Conservation (phyloP, 2,113 vertebrate genomes). For the Phainopepla nitens region DNA sequence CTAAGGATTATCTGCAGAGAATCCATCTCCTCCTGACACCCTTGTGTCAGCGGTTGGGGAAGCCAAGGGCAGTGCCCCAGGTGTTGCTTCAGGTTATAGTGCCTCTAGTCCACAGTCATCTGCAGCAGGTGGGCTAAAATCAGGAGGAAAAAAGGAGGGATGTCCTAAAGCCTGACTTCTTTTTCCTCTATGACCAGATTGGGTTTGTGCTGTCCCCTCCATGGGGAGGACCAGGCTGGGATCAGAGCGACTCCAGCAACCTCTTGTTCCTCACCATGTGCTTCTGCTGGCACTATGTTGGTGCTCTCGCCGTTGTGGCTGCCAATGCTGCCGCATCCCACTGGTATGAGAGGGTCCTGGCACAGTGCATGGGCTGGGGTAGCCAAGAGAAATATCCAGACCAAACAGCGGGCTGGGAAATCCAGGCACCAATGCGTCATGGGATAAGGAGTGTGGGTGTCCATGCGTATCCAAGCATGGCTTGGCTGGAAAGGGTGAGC, state of each 20-base stretch:
- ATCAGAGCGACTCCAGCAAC: constrained; percentile 63
- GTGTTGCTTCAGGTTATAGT: not conserved
- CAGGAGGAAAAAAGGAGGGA: not conserved
- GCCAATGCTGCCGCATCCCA: constrained; percentile 60
- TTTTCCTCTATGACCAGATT: constrained; percentile 67
- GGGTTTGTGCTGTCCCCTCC: constrained; percentile 84
- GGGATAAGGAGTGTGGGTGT: not conserved
- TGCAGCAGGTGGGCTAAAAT: not conserved
- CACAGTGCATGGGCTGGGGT: rapidly evolving
- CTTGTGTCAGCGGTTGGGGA: not conserved
- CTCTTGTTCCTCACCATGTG: constrained; percentile 84
- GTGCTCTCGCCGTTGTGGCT: constrained; percentile 60
- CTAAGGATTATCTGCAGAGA: not conserved
- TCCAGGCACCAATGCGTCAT: rapidly evolving
- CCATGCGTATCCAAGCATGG: rapidly evolving
- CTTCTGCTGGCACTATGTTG: constrained; percentile 85
- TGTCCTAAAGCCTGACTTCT: not conserved
- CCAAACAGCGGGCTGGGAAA: rapidly evolving
- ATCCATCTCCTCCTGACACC: not conserved
- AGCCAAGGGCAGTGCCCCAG: not conserved
- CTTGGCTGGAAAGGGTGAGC: not conserved
- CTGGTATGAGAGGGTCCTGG: constrained; percentile 69
- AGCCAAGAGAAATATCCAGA: not conserved
- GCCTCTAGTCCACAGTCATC: not conserved
- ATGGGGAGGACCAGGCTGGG: constrained; percentile 74